Percentiles rank a stretch among this genome's conserved stretches.
Evolutionary conservation across 2,797 vertebrate species (phyloP).

Genomic region (Serranus cabrilla): DNA sequence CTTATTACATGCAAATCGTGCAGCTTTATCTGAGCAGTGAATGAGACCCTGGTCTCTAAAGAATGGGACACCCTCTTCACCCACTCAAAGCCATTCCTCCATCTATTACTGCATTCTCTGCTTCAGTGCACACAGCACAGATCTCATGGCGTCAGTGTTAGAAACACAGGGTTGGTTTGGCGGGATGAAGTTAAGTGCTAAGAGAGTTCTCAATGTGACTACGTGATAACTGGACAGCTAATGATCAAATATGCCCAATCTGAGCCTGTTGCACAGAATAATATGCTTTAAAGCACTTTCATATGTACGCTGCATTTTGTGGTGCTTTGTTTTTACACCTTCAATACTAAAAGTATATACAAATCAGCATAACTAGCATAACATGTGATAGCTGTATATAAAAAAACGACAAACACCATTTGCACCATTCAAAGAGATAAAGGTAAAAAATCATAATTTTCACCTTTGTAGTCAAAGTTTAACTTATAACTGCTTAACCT

Average conservation of each 20-base stretch:
- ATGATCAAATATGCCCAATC: slow-evolving; percentile 1
- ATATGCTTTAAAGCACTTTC: background rate
- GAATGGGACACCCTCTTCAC: slow-evolving; percentile 63
- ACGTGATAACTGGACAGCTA: slow-evolving; percentile 1
- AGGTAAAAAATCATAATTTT: no score
- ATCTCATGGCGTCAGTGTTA: slow-evolving; percentile 58
- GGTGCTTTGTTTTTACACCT: background rate
- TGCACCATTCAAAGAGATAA: background rate
- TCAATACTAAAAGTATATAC: no score
- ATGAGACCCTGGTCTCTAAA: slow-evolving; percentile 71
- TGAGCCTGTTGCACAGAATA: background rate
- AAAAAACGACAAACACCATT: background rate
- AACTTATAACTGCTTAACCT: no score
- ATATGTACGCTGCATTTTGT: background rate
- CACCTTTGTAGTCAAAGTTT: no score
- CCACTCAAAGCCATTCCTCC: slow-evolving; percentile 72
- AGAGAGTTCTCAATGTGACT: slow-evolving; percentile 7
- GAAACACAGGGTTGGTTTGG: slow-evolving; percentile 17
- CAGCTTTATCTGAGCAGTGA: slow-evolving; percentile 84
- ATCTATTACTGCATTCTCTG: slow-evolving; percentile 62
- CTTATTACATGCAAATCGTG: slow-evolving; percentile 89
- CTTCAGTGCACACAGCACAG: slow-evolving; percentile 42
- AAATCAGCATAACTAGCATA: background rate
- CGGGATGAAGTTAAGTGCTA: slow-evolving; percentile 36
- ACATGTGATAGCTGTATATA: background rate